Evolutionary conservation across 1,140 invertebrate genomes (phyloP).

Genomic region (Micrasema minimum): DNA sequence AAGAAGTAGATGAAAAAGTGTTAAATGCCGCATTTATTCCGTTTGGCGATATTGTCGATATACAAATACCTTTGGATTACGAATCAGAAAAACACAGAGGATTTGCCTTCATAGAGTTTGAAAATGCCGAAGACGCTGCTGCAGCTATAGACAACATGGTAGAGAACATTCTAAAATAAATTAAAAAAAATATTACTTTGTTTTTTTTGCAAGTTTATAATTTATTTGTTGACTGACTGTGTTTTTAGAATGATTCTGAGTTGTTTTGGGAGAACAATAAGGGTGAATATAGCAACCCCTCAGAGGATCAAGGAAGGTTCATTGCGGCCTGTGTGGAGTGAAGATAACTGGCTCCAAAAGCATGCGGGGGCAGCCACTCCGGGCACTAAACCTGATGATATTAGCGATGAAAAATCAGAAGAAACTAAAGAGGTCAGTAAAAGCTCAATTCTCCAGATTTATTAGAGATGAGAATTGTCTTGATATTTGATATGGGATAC

Average conservation of each 20-base stretch:
- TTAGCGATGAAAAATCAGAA: conserved; percentile 60
- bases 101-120: conserved; percentile 99
- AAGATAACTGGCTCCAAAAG: conserved; percentile 96
- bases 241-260: conserved; percentile 94
- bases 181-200: too few species aligned
- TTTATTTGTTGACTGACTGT: too few species aligned
- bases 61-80: conserved; percentile 98
- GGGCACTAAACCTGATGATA: conserved; percentile 60
- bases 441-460: too few species aligned
- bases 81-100: conserved; percentile 97
- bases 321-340: conserved; percentile 94
- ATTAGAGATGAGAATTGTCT: too few species aligned
- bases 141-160: conserved; percentile 99
- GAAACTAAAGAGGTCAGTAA: conserved; percentile 52
- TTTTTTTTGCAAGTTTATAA: too few species aligned
- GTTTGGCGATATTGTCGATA: conserved; percentile 97
- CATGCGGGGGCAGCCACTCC: conserved; percentile 88
- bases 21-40: conserved; percentile 97
- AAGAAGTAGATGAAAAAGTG: conserved; percentile 97
- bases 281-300: conserved; percentile 97
- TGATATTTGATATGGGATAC: too few species aligned
- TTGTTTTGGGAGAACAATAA: conserved; percentile 95
- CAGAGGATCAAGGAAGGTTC: conserved; percentile 95
- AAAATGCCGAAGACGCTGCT: conserved; percentile 92
- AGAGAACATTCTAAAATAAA: conserved; percentile 50